These are phyloP conservation scores for Fulmarus glacialis DNA, from an alignment of 2,113 vertebrate species.

Conservation along the genomic window DNA sequence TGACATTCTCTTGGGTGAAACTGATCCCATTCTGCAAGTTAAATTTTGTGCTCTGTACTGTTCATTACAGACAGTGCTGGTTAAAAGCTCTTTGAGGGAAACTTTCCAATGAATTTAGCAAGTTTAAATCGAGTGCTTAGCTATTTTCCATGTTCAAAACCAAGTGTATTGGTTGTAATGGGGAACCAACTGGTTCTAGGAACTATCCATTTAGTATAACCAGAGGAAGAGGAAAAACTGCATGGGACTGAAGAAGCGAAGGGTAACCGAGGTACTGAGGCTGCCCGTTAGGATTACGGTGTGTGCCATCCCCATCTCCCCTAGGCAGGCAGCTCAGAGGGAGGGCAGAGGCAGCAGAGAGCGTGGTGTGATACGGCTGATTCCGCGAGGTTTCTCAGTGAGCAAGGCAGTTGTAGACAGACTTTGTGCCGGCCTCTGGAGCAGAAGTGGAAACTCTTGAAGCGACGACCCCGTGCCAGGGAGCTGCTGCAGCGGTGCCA, in stretches of 20 bases:
- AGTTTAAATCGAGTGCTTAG: not conserved
- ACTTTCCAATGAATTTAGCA: not conserved
- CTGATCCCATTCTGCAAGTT: not conserved
- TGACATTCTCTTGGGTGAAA: not conserved
- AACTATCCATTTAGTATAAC: not conserved
- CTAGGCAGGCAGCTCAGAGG: not conserved
- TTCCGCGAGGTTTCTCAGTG: not conserved
- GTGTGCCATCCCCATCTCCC: not conserved
- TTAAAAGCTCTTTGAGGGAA: not conserved
- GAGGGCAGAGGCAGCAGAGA: not conserved
- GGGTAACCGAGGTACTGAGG: not conserved
- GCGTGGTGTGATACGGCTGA: accelerated
- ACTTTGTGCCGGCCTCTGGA: not conserved
- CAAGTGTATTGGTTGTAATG: not conserved
- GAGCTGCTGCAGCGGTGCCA: not conserved
- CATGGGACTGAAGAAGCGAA: not conserved
- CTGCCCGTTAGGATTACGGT: accelerated
- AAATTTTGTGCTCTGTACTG: not conserved
- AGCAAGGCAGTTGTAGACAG: not conserved
- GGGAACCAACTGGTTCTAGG: not conserved
- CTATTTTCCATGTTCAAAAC: not conserved
- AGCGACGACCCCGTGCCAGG: not conserved
- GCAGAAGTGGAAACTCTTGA: not conserved
- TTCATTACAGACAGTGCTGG: not conserved
- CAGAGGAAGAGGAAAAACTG: not conserved